A percentile compares a stretch with the other conserved stretches of the same genome.
phyloP scores from a whole-genome alignment of 2,888 invertebrate genomes.

The Podabrus alpinus region DNA sequence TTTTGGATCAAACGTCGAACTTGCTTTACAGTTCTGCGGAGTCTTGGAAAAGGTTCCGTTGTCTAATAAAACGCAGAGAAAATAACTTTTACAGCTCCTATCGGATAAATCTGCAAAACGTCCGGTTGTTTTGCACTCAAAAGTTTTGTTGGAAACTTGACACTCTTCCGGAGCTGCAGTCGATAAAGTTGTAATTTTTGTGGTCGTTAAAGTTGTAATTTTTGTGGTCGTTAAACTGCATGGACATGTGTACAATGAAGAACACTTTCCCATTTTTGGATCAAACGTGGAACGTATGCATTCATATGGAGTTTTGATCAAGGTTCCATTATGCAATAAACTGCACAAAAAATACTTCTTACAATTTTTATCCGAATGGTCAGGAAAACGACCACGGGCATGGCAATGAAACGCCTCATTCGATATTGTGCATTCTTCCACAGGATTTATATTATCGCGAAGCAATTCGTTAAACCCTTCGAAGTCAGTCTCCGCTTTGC shows the following conservation, averaged over 20 bases:
- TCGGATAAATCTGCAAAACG: slow-evolving; percentile 33
- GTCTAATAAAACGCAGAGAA: slow-evolving; percentile 13
- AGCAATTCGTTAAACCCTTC: neutral
- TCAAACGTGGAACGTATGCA: slow-evolving; percentile 38
- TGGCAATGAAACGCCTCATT: slow-evolving; percentile 44
- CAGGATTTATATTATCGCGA: neutral
- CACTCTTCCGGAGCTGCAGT: neutral
- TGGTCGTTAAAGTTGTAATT: neutral
- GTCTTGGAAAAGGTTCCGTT: slow-evolving; percentile 28
- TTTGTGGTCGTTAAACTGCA: slow-evolving; percentile 4
- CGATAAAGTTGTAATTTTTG: neutral
- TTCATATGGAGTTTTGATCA: slow-evolving; percentile 43
- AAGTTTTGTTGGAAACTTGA: neutral
- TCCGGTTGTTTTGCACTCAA: slow-evolving; percentile 28
- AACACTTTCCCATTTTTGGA: slow-evolving; percentile 34
- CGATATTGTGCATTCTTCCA: slow-evolving; percentile 41
- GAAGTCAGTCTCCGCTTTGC: neutral
- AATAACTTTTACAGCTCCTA: slow-evolving; percentile 1
- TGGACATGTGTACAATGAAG: slow-evolving; percentile 1
- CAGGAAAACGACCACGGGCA: slow-evolving; percentile 54
- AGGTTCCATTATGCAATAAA: slow-evolving; percentile 38
- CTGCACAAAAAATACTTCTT: slow-evolving; percentile 34
- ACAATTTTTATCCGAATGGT: slow-evolving; percentile 47
- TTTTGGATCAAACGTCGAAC: slow-evolving; percentile 51
- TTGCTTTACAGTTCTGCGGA: slow-evolving; percentile 43